Evolutionary conservation across 2,888 invertebrate species (phyloP).

Genomic region (Eupithecia vulgata): DNA sequence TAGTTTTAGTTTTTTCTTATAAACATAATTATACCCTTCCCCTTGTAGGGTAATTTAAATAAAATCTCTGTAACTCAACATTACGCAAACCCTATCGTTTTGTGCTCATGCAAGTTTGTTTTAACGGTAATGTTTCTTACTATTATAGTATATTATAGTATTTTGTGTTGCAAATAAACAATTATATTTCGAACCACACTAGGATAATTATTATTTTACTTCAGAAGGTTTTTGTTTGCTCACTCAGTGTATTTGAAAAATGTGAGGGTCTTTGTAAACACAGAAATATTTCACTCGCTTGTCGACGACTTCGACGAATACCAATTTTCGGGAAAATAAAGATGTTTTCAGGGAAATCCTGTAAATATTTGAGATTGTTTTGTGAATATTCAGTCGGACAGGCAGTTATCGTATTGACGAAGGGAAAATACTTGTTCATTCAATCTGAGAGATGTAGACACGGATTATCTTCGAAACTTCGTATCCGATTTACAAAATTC

Average conservation of each 20-base stretch:
- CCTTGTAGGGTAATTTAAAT: not conserved
- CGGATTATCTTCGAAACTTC: not conserved
- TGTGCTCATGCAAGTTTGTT: not conserved
- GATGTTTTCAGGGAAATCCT: conserved; percentile 4
- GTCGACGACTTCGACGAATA: not conserved
- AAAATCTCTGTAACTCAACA: not conserved
- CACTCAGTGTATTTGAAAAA: not conserved
- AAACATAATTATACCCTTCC: not conserved
- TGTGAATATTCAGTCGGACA: conserved; percentile 2
- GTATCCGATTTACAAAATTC: not conserved
- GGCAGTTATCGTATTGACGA: not conserved
- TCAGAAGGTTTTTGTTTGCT: not conserved
- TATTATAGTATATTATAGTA: not conserved
- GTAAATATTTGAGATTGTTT: conserved; percentile 8
- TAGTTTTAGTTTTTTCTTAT: not conserved
- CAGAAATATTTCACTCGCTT: not conserved
- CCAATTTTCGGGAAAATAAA: not conserved
- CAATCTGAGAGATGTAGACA: not conserved
- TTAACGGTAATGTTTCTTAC: not conserved
- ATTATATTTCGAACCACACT: not conserved
- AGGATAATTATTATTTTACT: not conserved
- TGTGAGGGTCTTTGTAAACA: not conserved
- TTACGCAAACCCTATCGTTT: not conserved
- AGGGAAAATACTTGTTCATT: conserved; percentile 4
- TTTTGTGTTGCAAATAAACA: not conserved